Evolutionary conservation across 2,888 invertebrate species (phyloP), one percentile per base, ranked within the genome.

Genomic region (Orthosia gracilis): DNA sequence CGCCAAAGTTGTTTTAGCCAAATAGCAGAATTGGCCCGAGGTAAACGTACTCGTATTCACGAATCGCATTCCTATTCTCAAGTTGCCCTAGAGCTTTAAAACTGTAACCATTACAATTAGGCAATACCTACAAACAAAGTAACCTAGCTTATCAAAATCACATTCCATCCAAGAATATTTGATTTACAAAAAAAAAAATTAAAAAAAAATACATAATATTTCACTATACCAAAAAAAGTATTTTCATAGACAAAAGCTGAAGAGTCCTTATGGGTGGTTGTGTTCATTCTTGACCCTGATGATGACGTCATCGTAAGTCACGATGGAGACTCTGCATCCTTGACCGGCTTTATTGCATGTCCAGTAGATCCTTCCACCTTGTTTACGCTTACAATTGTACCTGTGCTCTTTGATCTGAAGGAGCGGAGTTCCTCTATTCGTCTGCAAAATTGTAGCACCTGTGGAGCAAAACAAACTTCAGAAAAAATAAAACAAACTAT

Each of bases 271-370:
- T 9, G 70, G 70, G 12, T 91, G 90, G 61, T 86, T 88, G 72
- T 92, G 91, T 47, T 78, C 58, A 69, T 88, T 81, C 31, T 85
- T 88, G 18, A 79, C 76, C 23, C 73, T 80, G 21, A 91, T 72
- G 21, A 91, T 87, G 47, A 84, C 73, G n/a, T 91, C 81, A 18
- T 88, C 82, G 21, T 74, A 80, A 0, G 92, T 92, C 4, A 89
- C 82, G 13, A 92, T 79, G 2, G 89, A 87, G 2, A 89, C 92
- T 50, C 83, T 88, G 61, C 93, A 92, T 9, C 87, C 87, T 80
- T 79, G 82, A 2, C 77, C 84, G 7, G 83, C 86, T 75, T 78
- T 83, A 80, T 82, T 88, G 76, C 86, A 88, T 45, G 76, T 78
- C 89, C 85, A 86, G 50, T 84, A 87, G 5, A 75, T 82, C n/a